These are phyloP conservation scores for Dysmachus trigonus DNA, from an alignment of 2,888 invertebrate genomes.

Conservation along the genomic window DNA sequence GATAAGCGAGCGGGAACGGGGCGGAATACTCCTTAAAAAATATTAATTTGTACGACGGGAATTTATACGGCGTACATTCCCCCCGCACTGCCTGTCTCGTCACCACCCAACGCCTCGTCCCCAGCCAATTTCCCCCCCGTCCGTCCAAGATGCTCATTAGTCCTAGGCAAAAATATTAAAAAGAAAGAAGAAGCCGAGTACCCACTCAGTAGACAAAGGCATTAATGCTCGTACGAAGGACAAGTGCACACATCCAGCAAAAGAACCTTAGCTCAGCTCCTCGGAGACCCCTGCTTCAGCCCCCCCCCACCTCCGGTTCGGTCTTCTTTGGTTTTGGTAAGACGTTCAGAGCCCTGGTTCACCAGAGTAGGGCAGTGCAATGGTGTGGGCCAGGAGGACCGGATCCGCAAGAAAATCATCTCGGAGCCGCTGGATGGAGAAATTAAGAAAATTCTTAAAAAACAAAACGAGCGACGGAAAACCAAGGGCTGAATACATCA, in stretches of 20 bases:
- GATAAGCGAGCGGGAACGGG: neutral
- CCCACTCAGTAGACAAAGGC: slow-evolving; percentile 24
- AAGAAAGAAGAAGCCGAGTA: neutral
- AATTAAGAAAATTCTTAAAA: slow-evolving; percentile 44
- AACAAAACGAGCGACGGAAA: slow-evolving; percentile 35
- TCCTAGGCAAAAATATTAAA: neutral
- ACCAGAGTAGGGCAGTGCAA: neutral
- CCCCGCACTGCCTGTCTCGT: neutral
- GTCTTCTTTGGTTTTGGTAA: neutral
- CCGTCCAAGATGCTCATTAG: slow-evolving; percentile 13
- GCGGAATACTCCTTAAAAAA: slow-evolving; percentile 1
- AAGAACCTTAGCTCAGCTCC: neutral
- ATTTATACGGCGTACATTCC: neutral
- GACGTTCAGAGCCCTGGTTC: neutral
- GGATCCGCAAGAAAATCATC: slow-evolving; percentile 36
- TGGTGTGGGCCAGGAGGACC: neutral
- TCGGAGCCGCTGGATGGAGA: slow-evolving; percentile 31
- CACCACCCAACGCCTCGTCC: neutral
- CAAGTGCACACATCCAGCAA: slow-evolving; percentile 36
- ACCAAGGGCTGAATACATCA: slow-evolving; percentile 39
- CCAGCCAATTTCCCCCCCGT: neutral
- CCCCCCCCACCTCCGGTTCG: neutral
- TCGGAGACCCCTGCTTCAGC: neutral
- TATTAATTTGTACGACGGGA: slow-evolving; percentile 15
- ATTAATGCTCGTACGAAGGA: slow-evolving; percentile 33